phyloP scores from a whole-genome alignment of 2,113 vertebrate genomes.

The Nesogale talazaci region DNA sequence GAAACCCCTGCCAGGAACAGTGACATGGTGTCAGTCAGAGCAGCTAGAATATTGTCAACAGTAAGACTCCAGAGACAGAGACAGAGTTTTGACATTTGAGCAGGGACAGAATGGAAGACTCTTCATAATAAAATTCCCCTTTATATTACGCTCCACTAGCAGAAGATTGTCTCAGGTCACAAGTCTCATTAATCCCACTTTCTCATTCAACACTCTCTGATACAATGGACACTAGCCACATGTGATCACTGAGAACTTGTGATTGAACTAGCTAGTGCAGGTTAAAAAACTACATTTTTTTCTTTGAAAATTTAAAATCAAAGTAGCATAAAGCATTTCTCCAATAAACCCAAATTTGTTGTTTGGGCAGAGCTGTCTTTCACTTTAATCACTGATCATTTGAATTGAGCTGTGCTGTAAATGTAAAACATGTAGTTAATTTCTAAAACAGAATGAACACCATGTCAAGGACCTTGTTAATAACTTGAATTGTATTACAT shows the following conservation, averaged over 20 bases:
- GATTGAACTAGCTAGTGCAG: not conserved
- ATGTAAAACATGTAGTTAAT: not conserved
- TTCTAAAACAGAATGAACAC: constrained; percentile 13
- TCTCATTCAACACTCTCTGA: not conserved
- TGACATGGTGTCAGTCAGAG: not conserved
- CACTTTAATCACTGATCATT: constrained; percentile 1
- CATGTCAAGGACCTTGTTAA: not conserved
- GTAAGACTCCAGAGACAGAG: not conserved
- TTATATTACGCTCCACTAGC: not conserved
- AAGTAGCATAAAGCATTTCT: not conserved
- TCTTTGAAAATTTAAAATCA: constrained; percentile 30
- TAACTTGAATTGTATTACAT: not conserved
- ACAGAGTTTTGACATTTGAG: not conserved
- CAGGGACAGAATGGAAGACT: not conserved
- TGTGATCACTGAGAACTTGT: too few relatives aligned
- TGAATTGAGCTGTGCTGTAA: not conserved
- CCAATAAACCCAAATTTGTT: not conserved
- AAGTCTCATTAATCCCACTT: too few relatives aligned
- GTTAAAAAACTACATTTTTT: not conserved
- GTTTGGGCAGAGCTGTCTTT: not conserved
- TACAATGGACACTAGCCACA: not conserved
- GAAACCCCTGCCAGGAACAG: not conserved
- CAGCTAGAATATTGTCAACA: not conserved
- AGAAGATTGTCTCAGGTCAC: not conserved
- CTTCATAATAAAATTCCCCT: not conserved